Evolutionary conservation across 2,888 invertebrate species (phyloP).

Genomic region (Caenorhabditis sulstoni): DNA sequence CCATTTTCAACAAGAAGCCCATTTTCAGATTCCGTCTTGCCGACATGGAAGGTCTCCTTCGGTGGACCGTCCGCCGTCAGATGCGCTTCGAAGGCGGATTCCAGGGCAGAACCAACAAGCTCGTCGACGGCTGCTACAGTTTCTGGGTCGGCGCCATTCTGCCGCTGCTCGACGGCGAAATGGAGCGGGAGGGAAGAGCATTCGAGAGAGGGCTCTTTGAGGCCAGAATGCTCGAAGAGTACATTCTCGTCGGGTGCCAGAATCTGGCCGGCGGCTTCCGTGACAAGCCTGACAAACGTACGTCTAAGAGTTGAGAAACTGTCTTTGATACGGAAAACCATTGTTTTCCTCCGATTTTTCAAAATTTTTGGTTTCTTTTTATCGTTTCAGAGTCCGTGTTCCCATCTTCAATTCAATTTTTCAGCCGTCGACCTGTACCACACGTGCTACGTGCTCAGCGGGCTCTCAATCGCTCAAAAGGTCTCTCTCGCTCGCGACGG

Average conservation of each 20-base stretch:
- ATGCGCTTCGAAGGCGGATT: conserved; percentile 97
- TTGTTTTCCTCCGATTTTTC: too few species aligned
- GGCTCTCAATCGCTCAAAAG: conserved; percentile 93
- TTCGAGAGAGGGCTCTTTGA: conserved; percentile 63
- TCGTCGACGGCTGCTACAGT: conserved; percentile 98
- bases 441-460: conserved; percentile 96
- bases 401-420: not conserved
- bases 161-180: conserved; percentile 81
- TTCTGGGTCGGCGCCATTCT: conserved; percentile 98
- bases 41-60: conserved; percentile 60
- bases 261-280: conserved; percentile 87
- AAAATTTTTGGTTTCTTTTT: too few species aligned
- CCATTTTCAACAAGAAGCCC: too few species aligned
- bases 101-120: conserved; percentile 88
- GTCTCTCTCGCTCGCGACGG: conserved; percentile 52
- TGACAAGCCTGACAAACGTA: conserved; percentile 93
- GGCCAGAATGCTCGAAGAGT: conserved; percentile 89
- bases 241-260: conserved; percentile 94
- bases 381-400: too few species aligned
- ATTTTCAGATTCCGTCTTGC: conserved; percentile 66
- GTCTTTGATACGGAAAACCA: too few species aligned
- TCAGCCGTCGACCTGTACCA: conserved; percentile 91
- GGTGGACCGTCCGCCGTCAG: conserved; percentile 90
- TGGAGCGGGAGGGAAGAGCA: conserved; percentile 48
- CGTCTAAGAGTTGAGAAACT: too few species aligned